Base-by-base conservation (phyloP, 2,113 vertebrate genomes). In the Rhinopomastus cyanomelas region DNA sequence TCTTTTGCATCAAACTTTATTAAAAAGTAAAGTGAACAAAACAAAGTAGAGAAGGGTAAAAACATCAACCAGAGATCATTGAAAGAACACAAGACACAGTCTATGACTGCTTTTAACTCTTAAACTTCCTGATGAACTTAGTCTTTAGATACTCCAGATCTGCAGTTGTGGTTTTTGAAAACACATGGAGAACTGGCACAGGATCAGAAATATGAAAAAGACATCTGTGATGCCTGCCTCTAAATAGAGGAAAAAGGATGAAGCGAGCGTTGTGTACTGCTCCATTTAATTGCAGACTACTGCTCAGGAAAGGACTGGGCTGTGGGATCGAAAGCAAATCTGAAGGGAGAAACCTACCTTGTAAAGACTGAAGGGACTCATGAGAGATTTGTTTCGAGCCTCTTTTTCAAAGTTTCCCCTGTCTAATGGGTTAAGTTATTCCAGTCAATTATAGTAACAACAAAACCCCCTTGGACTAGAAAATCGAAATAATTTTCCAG, bases 401-500 rank as follows among this genome's bases (percentile, higher is more conserved):
- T 42, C 37, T 34, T 74, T 36, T 84, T 88, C 77, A 29, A 53
- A 65, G 32, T 34, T 61, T 34, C 67, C 26, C 79, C 53, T 1
- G 0, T 52, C 85, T 72, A 12, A 75, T 36, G 62, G 15, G 30
- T 53, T 87, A 49, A 0, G 0, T 65, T 85, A 27, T 81, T 87
- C 30, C 11, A 82, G 75, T 61, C 17, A 67, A 74, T 71, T 67
- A 81, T 4, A 59, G 19, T 26, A 90, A 42, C 52, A 80, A 66
- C 46, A 81, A 78, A 85, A 81, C 23, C 0, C 4, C 7, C 29
- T 62, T 74, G 25, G 22, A 75, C 22, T 15, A 64, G 66, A 72
- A 84, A 42, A 6, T 67, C 37, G 78, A 75, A 93, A 88, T 87
- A 61, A 82, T 89, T 81, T 92, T 93, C 81, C 61, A 52, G 42